Evolutionary conservation across 2,113 vertebrate species (phyloP).

Genomic region (Nycticebus coucang): DNA sequence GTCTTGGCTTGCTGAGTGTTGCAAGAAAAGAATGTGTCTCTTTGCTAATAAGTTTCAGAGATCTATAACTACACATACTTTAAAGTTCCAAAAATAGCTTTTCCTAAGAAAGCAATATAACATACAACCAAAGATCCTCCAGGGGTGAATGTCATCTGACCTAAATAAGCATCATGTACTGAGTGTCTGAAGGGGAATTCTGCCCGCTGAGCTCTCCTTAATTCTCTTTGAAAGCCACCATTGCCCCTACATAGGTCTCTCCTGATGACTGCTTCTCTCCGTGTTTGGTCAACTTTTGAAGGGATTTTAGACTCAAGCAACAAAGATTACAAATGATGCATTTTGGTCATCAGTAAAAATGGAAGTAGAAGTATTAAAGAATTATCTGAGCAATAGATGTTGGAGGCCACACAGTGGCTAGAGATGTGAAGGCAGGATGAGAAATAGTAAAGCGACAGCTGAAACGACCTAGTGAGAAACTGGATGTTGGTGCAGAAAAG

Average conservation of each 20-base stretch:
- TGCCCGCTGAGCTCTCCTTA: not conserved
- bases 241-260: not conserved
- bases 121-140: not conserved
- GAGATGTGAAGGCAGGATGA: not conserved
- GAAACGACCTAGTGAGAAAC: not conserved
- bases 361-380: not conserved
- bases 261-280: not conserved
- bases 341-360: not conserved
- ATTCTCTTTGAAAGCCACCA: not conserved
- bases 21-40: not conserved
- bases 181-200: not conserved
- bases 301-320: not conserved
- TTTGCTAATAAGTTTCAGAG: not conserved
- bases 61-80: not conserved
- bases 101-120: not conserved
- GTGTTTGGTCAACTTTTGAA: not conserved
- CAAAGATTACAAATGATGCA: not conserved
- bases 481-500: not conserved
- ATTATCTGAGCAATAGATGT: not conserved
- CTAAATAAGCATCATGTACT: not conserved
- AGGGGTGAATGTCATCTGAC: not conserved
- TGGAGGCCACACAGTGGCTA: not conserved
- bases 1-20: not conserved
- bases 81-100: not conserved
- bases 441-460: not conserved